Evolutionary conservation across 2,888 invertebrate genomes (phyloP), one percentile per base, ranked within the genome.

Genomic region (Perdita meconis): DNA sequence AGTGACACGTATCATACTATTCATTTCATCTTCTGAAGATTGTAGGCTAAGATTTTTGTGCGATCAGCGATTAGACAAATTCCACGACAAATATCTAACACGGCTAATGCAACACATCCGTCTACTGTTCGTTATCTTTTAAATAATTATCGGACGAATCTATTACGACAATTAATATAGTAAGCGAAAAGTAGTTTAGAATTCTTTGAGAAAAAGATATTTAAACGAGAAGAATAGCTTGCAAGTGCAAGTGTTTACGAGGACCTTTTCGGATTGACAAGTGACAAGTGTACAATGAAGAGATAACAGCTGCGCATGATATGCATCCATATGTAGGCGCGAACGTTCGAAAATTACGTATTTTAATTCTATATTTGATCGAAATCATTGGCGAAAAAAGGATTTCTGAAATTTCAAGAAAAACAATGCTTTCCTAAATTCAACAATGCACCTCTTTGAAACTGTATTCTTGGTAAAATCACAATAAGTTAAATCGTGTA

Each of bases 271-370:
- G 10, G 12, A 19, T 34, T 4, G 56, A n/a, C 42, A 63, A 57
- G n/a, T 34, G 60, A 16, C 30, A 55, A 8, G 30, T 30, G 30
- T 4, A 4, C 2, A 30, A 30, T 30, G 6, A 2, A 30, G 30
- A 30, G 16, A 13, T 4, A 8, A 13, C 10, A 56, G 1, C 4
- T 51, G 51, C 73, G 63, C 73, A 22, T 59, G 53, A 51, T 69
- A 16, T 13, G 53, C 6, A 12, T 22, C 12, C 19, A 10, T 5
- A 13, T 34, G 10, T 2, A 72, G 38, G 22, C 59, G 74, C 73
- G 59, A 53, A 42, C 19, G 19, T 74, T 72, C 53, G 30, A 74
- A 74, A 30, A 30, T 6, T 30, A 4, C 30, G 6, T 30, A 30
- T 30, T 30, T 6, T 30, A 30, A 22, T 10, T 10, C 47, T 47